Evolutionary conservation across 2,888 invertebrate species (phyloP).

Genomic region (Spilosoma lubricipeda): DNA sequence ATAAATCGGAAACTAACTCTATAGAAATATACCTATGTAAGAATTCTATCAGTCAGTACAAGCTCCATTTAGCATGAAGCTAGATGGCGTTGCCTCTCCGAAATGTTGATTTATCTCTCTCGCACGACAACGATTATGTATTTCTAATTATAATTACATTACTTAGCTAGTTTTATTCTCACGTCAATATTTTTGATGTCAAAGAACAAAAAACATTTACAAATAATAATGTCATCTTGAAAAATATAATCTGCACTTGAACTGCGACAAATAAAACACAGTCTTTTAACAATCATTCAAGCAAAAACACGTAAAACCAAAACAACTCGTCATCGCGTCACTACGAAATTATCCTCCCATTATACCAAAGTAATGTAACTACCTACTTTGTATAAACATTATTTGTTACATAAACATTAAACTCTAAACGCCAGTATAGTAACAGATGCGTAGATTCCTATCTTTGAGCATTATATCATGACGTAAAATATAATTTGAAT

Average conservation of each 20-base stretch:
- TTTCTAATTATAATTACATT: no score
- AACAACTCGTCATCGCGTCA: constrained; percentile 54
- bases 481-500: constrained; percentile 11
- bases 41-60: no score
- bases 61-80: no score
- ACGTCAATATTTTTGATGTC: neutral
- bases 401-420: constrained; percentile 5
- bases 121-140: no score
- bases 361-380: constrained; percentile 38
- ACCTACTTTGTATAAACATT: constrained; percentile 10
- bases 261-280: constrained; percentile 46
- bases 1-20: no score
- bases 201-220: no score
- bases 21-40: no score
- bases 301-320: constrained; percentile 62
- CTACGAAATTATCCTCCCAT: constrained; percentile 54
- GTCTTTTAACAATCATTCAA: constrained; percentile 66
- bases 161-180: neutral
- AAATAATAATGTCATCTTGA: neutral
- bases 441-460: constrained; percentile 9
- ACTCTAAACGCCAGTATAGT: constrained; percentile 2
- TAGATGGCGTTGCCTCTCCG: no score
- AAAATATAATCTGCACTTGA: neutral
- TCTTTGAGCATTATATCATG: neutral
- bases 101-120: no score